Conservation (phyloP, 2,113 vertebrate genomes). For the Arenaria interpres region DNA sequence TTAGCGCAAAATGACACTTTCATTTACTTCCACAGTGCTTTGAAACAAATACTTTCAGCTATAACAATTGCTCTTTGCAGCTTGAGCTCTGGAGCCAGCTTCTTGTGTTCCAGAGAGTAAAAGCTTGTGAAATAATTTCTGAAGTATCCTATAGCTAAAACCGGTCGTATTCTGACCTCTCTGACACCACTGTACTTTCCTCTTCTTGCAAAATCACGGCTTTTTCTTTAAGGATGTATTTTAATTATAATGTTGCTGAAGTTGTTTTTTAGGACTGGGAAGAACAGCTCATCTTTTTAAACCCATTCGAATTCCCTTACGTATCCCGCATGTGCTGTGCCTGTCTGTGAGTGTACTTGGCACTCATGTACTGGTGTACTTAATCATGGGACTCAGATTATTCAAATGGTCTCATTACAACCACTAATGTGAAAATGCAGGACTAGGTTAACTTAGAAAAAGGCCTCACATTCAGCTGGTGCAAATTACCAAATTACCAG, state of each 20-base stretch:
- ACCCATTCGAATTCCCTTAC: neutral
- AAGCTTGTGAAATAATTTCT: conserved; percentile 63
- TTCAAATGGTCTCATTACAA: neutral
- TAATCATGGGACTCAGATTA: neutral
- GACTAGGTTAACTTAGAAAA: neutral
- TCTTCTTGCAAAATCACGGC: neutral
- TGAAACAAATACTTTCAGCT: conserved; percentile 81
- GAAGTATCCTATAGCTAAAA: conserved; percentile 65
- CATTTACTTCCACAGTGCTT: conserved; percentile 78
- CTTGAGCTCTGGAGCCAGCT: conserved; percentile 60
- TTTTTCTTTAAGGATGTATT: neutral
- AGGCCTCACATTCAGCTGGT: neutral
- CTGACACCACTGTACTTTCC: neutral
- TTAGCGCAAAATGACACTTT: conserved; percentile 86
- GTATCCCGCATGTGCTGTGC: neutral
- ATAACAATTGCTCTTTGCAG: conserved; percentile 75
- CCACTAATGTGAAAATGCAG: neutral
- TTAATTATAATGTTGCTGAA: neutral
- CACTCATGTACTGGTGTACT: neutral
- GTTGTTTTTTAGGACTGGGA: neutral
- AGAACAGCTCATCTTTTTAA: neutral
- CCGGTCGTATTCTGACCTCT: neutral
- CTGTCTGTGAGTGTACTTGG: neutral
- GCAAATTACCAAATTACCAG: conserved; percentile 10
- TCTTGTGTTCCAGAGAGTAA: conserved; percentile 69